Conservation (phyloP, 2,797 vertebrate genomes). For the Tragopan temminckii region DNA sequence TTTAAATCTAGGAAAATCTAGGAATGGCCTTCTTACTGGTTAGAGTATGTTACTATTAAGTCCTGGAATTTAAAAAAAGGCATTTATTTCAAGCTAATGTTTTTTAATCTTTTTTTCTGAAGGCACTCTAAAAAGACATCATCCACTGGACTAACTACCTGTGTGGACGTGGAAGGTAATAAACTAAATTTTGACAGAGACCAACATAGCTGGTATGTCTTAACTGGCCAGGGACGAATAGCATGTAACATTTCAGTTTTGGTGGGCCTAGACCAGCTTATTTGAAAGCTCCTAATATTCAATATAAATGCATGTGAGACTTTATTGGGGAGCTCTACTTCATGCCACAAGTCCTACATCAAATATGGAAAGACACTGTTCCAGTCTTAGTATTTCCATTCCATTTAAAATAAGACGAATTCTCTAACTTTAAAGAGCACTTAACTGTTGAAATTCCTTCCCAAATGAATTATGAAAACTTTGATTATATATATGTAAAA, state of each 20-base stretch:
- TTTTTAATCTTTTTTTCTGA: constrained; percentile 54
- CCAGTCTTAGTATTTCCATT: neutral
- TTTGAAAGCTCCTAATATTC: neutral
- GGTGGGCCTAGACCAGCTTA: neutral
- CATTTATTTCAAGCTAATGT: neutral
- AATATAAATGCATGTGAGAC: neutral
- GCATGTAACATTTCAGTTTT: neutral
- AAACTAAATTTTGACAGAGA: neutral
- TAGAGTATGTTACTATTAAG: too few species aligned
- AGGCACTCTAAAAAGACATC: constrained; percentile 53
- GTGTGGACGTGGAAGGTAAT: constrained; percentile 73
- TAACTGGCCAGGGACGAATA: neutral
- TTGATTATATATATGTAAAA: too few species aligned
- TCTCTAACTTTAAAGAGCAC: neutral
- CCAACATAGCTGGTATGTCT: neutral
- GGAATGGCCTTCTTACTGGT: neutral
- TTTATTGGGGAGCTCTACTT: neutral
- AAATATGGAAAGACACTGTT: neutral
- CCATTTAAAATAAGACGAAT: neutral
- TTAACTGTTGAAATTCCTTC: neutral
- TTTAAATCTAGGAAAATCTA: neutral
- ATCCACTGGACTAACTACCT: neutral
- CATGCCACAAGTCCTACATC: too few species aligned
- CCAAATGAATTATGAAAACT: neutral
- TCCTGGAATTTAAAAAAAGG: neutral